phyloP scores from a whole-genome alignment of 2,888 invertebrate species.

The Serripes groenlandicus region DNA sequence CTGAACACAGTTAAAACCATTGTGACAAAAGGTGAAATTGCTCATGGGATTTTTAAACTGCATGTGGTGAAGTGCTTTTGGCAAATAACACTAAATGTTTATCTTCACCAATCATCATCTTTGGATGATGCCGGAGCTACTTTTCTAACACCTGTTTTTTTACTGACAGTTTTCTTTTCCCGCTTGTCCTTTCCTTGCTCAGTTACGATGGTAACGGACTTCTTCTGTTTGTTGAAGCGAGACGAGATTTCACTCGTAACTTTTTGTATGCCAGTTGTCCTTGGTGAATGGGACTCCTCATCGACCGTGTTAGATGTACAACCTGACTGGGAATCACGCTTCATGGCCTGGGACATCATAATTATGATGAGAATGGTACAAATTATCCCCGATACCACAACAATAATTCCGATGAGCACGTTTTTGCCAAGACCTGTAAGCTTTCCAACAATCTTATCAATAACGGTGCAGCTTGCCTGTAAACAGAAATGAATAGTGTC shows the following conservation, averaged over 20 bases:
- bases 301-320: neutral
- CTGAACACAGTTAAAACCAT: no score
- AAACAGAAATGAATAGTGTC: neutral
- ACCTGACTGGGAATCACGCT: conserved; percentile 11
- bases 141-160: conserved; percentile 4
- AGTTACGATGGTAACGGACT: neutral
- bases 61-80: no score
- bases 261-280: neutral
- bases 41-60: no score
- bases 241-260: neutral
- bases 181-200: neutral
- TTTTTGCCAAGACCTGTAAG: conserved; percentile 39
- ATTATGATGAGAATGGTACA: conserved; percentile 22
- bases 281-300: neutral
- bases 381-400: conserved; percentile 18
- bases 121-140: neutral
- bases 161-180: neutral
- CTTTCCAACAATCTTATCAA: conserved; percentile 1
- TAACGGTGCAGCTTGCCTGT: conserved; percentile 34
- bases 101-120: conserved; percentile 13
- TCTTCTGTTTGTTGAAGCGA: neutral
- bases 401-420: conserved; percentile 26
- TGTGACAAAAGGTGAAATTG: no score
- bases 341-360: conserved; percentile 38
- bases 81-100: no score